Percentiles rank a stretch among this genome's conserved stretches.
Evolutionary conservation across 2,888 invertebrate genomes (phyloP).

Genomic region (Limenitis camilla): DNA sequence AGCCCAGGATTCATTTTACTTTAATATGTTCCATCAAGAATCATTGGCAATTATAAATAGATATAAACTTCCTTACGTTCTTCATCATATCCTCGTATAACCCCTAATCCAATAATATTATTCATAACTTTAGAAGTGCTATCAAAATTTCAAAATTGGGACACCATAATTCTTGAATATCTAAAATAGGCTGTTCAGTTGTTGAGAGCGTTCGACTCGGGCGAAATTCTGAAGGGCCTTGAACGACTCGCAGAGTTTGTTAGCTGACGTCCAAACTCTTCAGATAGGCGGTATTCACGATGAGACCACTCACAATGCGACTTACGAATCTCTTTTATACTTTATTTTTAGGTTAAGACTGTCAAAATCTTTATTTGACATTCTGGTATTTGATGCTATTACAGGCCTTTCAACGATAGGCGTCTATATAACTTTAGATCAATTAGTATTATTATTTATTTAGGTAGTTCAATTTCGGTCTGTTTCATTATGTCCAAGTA

Average conservation of each 20-base stretch:
- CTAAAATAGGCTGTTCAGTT: conserved; percentile 47
- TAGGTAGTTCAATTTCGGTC: too few relatives aligned
- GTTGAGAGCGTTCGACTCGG: conserved; percentile 41
- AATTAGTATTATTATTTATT: too few relatives aligned
- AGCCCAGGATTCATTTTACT: too few relatives aligned
- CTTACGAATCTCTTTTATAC: conserved; percentile 5
- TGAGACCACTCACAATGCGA: conserved; percentile 8
- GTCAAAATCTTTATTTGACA: neutral
- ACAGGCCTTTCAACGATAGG: neutral
- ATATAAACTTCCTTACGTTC: neutral
- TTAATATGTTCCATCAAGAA: too few relatives aligned
- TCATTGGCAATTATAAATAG: too few relatives aligned
- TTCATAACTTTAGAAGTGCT: conserved; percentile 9
- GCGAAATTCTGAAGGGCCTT: conserved; percentile 44
- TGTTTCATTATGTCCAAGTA: too few relatives aligned
- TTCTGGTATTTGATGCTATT: neutral
- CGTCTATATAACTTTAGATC: too few relatives aligned
- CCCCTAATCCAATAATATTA: neutral
- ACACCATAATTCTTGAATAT: conserved; percentile 35
- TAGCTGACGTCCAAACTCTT: conserved; percentile 41
- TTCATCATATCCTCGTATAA: neutral
- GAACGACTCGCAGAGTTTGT: conserved; percentile 37
- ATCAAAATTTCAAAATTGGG: conserved; percentile 30
- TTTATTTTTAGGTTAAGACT: neutral
- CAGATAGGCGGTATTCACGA: conserved; percentile 15